These are phyloP conservation scores for Protosalanx chinensis DNA, from an alignment of 2,797 vertebrate genomes.

Conservation along the genomic window DNA sequence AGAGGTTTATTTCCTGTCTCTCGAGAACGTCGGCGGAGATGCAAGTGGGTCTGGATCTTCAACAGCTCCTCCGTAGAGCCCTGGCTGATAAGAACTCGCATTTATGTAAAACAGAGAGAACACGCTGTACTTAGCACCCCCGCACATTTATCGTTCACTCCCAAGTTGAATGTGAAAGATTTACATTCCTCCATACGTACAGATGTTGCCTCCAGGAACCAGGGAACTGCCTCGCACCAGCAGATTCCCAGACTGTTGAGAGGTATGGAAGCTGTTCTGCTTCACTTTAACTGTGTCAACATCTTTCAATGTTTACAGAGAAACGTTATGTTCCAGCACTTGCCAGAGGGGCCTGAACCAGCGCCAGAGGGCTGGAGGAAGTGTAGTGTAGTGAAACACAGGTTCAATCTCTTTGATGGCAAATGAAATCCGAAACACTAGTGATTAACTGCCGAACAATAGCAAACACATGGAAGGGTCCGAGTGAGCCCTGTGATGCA, in stretches of 20 bases:
- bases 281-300: no score
- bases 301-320: no score
- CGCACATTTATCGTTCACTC: neutral
- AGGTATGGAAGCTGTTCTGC: no score
- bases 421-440: slow-evolving; percentile 7
- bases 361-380: neutral
- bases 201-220: neutral
- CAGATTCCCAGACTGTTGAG: no score
- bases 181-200: no score
- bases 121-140: no score
- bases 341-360: neutral
- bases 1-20: slow-evolving; percentile 35
- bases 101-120: neutral
- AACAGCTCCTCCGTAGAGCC: neutral
- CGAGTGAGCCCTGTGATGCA: slow-evolving; percentile 17
- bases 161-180: neutral
- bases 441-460: slow-evolving; percentile 1
- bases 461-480: neutral
- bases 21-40: slow-evolving; percentile 32
- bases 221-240: neutral
- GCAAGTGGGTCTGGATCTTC: slow-evolving; percentile 4
- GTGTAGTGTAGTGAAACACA: neutral
- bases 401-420: neutral
- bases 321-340: no score
- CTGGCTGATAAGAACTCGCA: neutral